These are phyloP conservation scores for Chelonus insularis DNA, from an alignment of 1,140 invertebrate species.

Conservation along the genomic window DNA sequence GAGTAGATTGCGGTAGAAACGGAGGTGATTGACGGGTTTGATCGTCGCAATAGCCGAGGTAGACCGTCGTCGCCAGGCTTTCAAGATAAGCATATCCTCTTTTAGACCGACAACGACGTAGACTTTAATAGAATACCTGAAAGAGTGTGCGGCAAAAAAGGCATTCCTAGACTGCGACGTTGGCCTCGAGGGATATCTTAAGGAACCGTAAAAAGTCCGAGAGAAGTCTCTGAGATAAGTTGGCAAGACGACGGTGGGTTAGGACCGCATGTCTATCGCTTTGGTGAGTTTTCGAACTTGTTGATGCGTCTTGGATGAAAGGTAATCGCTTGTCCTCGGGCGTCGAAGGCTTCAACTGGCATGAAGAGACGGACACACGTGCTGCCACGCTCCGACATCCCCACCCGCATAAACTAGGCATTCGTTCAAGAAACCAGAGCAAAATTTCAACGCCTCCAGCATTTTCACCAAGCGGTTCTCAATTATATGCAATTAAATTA, in stretches of 20 bases:
- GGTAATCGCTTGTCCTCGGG: constrained; percentile 51
- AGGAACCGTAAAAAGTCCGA: not conserved
- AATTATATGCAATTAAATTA: not conserved
- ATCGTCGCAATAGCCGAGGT: not conserved
- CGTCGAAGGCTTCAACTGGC: constrained; percentile 43
- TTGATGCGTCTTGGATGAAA: constrained; percentile 38
- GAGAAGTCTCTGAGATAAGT: not conserved
- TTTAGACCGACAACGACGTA: constrained; percentile 15
- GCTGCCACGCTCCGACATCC: constrained; percentile 51
- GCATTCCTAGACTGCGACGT: constrained; percentile 38
- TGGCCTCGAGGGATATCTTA: constrained; percentile 6
- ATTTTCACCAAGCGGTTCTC: not conserved
- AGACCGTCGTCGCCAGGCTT: constrained; percentile 22
- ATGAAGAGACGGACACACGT: constrained; percentile 48
- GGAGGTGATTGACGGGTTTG: constrained; percentile 1
- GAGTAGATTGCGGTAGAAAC: not conserved
- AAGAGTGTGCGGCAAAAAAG: constrained; percentile 6
- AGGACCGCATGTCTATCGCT: too few relatives aligned
- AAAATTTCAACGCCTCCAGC: not conserved
- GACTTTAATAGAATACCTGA: not conserved
- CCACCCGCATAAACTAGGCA: constrained; percentile 32
- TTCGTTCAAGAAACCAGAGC: not conserved
- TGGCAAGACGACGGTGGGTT: too few relatives aligned
- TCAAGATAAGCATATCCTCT: constrained; percentile 32
- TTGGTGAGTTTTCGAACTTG: not conserved